Evolutionary conservation across 2,113 vertebrate genomes (phyloP), one percentile per base, ranked within the genome.

Genomic region (Sardina pilchardus): DNA sequence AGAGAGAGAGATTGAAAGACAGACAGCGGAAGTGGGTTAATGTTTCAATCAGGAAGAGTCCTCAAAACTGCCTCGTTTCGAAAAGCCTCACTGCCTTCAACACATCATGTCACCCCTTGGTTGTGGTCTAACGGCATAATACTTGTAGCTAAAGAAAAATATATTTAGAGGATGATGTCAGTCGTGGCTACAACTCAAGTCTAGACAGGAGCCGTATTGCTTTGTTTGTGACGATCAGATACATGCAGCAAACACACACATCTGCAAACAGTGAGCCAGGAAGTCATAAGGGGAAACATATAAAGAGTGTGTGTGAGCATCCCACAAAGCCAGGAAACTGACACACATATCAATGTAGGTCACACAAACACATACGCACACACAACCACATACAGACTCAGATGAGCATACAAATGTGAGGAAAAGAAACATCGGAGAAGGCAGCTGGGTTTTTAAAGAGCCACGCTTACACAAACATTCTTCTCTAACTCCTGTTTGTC

Each of bases 161-260:
- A 30, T 30, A 30, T 71, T 71, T 71, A 71, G n/a, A 71, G n/a
- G 63, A 71, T 34, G 63, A 71, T 71, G 63, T 71, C 63, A 71
- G n/a, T 30, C 12, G n/a, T 71, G 63, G 10, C 63, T 10, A 71
- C 26, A 71, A 34, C 26, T 71, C 26, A 34, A 14, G 24, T 67
- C 59, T 67, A 67, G 63, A 71, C 63, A 34, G 34, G 10, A 30
- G 7, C 63, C 63, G 30, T 71, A 71, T 71, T 71, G 63, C 10
- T 63, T 47, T 34, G 63, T 14, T 8, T 4, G 26, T 71, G 63
- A 63, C 59, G 3, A 24, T 63, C 21, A 63, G 19, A 17, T 3
- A 30, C 7, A 67, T 24, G 36, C 21, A 43, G 7, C 12, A 34
- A 10, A 81, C 71, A 50, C 14, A 34, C 63, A 48, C 16, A 34